Base-by-base conservation (phyloP, 2,888 invertebrate genomes). In the Bibio marci region DNA sequence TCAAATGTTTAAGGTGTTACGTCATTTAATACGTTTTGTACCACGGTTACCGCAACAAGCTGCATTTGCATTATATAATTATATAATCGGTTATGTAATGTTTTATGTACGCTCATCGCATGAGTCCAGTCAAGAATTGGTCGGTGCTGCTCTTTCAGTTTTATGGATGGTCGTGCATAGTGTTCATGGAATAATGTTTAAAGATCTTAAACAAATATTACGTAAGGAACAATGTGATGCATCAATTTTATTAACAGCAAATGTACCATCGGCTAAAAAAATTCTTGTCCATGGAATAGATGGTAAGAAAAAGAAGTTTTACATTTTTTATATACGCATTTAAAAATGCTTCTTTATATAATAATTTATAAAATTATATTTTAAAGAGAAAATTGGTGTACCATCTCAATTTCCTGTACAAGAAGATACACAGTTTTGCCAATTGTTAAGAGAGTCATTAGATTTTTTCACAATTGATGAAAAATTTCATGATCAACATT, bases 201-300 rank as follows among this genome's bases (percentile, higher is more conserved):
- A 99, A 64, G 98, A 99, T 63, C 66, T 99, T 17, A 99, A 98
- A 54, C 97, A 98, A 64, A 97, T 97, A 46, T 64, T 99, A 45
- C 73, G 97, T 39, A 98, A 98, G 57, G 98, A 98, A 57, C 98
- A 99, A 56, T 98, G 97, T 55, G 98, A 99, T 62, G 94, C 97
- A 1, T 92, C 94, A 0, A 85, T 99, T 52, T 66, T 99, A 45
- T 69, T 99, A 2, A 97, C 97, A 0, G 98, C 98, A 4, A 98
- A 98, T 63, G 95, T 99, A 13, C 98, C 98, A 0, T 94, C 95
- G 2, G 95, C 98, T 1, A 99, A 99, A 63, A 98, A 97, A 63
- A 92, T 97, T 46, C 82, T 97, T 41, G 92, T 97, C 2, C 94
- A 97, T 59, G 95, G 94, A 2, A 86, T 87, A 76, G 79, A 63